Percentiles rank a stretch among this genome's conserved stretches.
phyloP scores from a whole-genome alignment of 2,113 vertebrate genomes.

The Mungos mungo region DNA sequence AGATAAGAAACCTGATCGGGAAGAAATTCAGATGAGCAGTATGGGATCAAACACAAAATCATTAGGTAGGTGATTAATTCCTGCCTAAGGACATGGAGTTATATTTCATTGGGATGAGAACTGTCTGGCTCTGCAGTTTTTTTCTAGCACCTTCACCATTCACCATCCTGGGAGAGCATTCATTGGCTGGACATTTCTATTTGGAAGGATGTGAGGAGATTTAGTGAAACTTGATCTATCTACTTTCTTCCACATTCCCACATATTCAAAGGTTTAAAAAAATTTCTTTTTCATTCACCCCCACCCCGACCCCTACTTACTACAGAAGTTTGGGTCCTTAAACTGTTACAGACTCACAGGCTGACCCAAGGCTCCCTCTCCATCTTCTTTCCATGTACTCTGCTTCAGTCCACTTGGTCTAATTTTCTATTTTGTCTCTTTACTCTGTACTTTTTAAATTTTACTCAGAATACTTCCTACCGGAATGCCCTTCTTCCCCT shows the following conservation, averaged over 20 bases:
- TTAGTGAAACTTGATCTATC: background rate
- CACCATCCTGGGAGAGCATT: background rate
- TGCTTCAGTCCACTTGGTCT: background rate
- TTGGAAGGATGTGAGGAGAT: background rate
- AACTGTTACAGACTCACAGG: background rate
- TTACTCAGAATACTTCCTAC: background rate
- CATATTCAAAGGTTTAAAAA: background rate
- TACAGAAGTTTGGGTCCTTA: background rate
- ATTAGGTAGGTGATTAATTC: slow-evolving; percentile 65
- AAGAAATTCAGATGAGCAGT: slow-evolving; percentile 96
- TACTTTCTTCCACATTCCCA: background rate
- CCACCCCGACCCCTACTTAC: background rate
- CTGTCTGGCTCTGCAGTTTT: background rate
- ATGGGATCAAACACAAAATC: slow-evolving; percentile 92
- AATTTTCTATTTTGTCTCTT: background rate
- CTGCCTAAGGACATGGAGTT: background rate
- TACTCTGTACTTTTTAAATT: background rate
- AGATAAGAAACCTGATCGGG: slow-evolving; percentile 92
- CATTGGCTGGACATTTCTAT: background rate
- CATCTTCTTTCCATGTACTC: no score
- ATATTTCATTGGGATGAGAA: background rate
- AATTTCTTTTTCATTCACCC: background rate
- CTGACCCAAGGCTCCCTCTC: rapidly evolving
- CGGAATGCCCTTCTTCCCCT: background rate
- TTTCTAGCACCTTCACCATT: background rate